phyloP scores from a whole-genome alignment of 2,888 invertebrate genomes.

The Melinaea menophilus region DNA sequence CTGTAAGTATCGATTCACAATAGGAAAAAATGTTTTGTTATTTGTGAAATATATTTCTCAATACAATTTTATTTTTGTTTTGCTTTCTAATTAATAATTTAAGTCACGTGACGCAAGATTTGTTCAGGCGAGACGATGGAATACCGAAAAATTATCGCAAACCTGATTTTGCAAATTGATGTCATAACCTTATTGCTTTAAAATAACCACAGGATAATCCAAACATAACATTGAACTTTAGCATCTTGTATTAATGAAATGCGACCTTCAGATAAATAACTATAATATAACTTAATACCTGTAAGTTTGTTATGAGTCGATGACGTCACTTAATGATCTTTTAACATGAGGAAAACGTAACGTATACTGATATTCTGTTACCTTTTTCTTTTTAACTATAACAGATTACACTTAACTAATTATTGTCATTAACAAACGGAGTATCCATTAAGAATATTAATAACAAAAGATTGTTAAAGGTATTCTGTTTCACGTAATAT shows the following conservation, averaged over 20 bases:
- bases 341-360: constrained; percentile 22
- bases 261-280: neutral
- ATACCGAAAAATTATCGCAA: constrained; percentile 6
- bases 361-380: constrained; percentile 6
- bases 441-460: constrained; percentile 6
- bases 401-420: constrained; percentile 16
- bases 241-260: neutral
- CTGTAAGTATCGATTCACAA: too few species aligned
- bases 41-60: constrained; percentile 6
- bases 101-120: neutral
- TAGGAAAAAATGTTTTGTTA: too few species aligned
- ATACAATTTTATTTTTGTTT: neutral
- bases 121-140: constrained; percentile 3
- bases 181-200: neutral
- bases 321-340: constrained; percentile 33
- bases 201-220: neutral
- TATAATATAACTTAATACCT: neutral
- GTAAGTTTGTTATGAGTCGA: constrained; percentile 19
- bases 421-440: constrained; percentile 16
- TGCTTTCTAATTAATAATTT: constrained; percentile 5
- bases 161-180: constrained; percentile 7
- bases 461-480: constrained; percentile 3
- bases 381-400: neutral
- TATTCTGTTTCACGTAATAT: constrained; percentile 5
- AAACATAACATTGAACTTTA: neutral